Conservation (phyloP, 1,140 invertebrate species). For the Pentalonia nigronervosa region DNA sequence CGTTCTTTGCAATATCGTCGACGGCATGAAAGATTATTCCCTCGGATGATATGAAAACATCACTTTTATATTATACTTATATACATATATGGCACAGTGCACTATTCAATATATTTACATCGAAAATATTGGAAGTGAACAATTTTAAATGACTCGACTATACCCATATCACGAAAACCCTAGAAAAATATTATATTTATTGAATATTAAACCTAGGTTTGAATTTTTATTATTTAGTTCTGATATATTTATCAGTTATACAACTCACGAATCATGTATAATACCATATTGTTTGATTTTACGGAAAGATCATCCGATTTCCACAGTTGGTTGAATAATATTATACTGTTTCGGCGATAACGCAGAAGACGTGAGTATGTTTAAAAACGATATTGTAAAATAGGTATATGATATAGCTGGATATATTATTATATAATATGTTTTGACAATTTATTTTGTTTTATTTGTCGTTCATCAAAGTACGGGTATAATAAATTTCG, state of each 20-base stretch:
- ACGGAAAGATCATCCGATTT: background rate
- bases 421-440: background rate
- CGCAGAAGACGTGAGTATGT: background rate
- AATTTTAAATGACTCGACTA: conserved; percentile 3
- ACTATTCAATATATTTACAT: conserved; percentile 15
- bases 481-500: background rate
- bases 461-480: background rate
- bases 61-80: background rate
- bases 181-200: background rate
- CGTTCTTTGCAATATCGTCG: background rate
- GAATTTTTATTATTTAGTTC: background rate
- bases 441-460: background rate
- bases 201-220: background rate
- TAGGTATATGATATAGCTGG: background rate
- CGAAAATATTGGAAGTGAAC: conserved; percentile 19
- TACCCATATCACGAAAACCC: background rate
- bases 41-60: background rate
- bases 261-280: background rate
- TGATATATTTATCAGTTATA: background rate
- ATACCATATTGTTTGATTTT: background rate
- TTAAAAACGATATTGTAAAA: background rate
- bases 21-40: conserved; percentile 25
- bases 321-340: background rate
- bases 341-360: background rate
- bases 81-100: background rate